A percentile compares a stretch with the other conserved stretches of the same genome.
Evolutionary conservation across 2,797 vertebrate species (phyloP).

Genomic region (Orestias chungarensis): DNA sequence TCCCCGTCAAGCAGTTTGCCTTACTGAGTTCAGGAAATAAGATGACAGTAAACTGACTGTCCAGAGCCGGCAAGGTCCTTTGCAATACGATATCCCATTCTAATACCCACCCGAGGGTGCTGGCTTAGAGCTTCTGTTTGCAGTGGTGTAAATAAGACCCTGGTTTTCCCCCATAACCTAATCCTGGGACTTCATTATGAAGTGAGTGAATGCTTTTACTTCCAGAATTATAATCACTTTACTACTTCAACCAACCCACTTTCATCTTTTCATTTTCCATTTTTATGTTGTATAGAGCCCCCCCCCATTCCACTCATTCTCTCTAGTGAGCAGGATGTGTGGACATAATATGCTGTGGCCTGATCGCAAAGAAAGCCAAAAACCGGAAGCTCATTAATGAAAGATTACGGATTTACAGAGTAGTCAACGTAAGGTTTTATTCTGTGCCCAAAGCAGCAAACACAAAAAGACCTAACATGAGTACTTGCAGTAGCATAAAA

Average conservation of each 20-base stretch:
- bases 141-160: constrained; percentile 57
- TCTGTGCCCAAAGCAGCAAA: constrained; percentile 16
- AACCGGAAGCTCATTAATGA: constrained; percentile 66
- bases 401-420: constrained; percentile 60
- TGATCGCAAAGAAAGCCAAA: constrained; percentile 47
- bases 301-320: constrained; percentile 13
- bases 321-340: constrained; percentile 20
- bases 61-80: constrained; percentile 13
- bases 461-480: constrained; percentile 35
- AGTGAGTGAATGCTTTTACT: constrained; percentile 41
- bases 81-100: constrained; percentile 19
- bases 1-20: constrained; percentile 4
- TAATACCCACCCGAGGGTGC: constrained; percentile 38
- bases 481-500: constrained; percentile 34
- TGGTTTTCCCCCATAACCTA: constrained; percentile 47
- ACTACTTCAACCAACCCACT: constrained; percentile 25
- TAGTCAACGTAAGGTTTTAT: constrained; percentile 28
- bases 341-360: constrained; percentile 22
- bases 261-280: constrained; percentile 25
- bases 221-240: constrained; percentile 31
- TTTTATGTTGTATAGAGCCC: constrained; percentile 35
- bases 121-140: constrained; percentile 47
- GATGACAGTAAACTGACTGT: constrained; percentile 32
- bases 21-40: constrained; percentile 8
- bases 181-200: constrained; percentile 50